Conservation (phyloP, 1,140 invertebrate genomes). For the Proales similis region DNA sequence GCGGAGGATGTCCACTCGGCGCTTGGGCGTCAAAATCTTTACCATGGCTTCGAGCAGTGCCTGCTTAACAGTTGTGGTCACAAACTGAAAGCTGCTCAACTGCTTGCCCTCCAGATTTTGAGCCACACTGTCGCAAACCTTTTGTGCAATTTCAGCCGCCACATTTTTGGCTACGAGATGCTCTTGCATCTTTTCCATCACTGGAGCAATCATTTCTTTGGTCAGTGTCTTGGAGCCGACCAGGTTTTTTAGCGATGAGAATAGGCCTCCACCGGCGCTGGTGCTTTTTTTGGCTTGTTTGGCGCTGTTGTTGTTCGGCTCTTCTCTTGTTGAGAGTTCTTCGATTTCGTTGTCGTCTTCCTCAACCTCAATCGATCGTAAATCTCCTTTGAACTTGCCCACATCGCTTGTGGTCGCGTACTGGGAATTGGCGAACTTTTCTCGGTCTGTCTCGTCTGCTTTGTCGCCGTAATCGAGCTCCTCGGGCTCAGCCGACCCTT, state of each 20-base stretch:
- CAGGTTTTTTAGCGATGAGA: conserved; percentile 61
- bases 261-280: conserved; percentile 43
- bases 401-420: conserved; percentile 17
- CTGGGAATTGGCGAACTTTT: conserved; percentile 10
- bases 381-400: conserved; percentile 4
- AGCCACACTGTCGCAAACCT: conserved; percentile 88
- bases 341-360: conserved; percentile 12
- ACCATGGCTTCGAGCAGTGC: conserved; percentile 61
- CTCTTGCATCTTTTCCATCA: conserved; percentile 87
- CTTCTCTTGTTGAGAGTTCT: conserved; percentile 40
- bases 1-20: conserved; percentile 88
- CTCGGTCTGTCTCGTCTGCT: background rate
- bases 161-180: conserved; percentile 90
- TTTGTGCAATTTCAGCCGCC: conserved; percentile 83
- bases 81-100: conserved; percentile 78
- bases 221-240: conserved; percentile 55
- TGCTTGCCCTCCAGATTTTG: conserved; percentile 86
- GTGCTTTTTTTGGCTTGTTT: background rate
- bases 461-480: conserved; percentile 33
- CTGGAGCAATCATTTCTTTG: conserved; percentile 65
- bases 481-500: conserved; percentile 66
- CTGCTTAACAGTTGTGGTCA: conserved; percentile 70
- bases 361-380: conserved; percentile 30
- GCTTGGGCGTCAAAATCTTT: conserved; percentile 83
- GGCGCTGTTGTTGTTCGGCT: conserved; percentile 34